These are phyloP conservation scores for Apocheima hispidaria DNA, from an alignment of 2,888 invertebrate species.

Conservation along the genomic window DNA sequence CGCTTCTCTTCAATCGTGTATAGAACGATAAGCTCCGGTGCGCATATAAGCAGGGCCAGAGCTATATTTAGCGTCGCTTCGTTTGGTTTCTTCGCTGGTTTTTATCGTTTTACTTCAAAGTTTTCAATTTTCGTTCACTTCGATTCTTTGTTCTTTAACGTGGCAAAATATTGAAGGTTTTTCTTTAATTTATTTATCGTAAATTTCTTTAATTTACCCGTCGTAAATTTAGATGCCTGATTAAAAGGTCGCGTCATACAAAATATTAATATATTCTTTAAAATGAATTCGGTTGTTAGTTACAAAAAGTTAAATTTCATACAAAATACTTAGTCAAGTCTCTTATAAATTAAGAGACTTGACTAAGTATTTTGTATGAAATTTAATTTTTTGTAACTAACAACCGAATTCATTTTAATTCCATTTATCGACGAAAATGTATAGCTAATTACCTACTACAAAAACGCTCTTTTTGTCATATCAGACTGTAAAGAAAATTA, in stretches of 20 bases:
- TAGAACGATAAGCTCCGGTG: conserved; percentile 79
- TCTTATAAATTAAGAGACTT: not conserved
- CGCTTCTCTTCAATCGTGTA: conserved; percentile 73
- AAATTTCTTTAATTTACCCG: no score
- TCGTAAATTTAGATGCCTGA: no score
- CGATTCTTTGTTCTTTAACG: not conserved
- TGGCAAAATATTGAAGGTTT: not conserved
- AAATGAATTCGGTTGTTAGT: no score
- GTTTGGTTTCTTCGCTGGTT: conserved; percentile 63
- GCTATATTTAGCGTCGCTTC: conserved; percentile 77
- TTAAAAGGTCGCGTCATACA: no score
- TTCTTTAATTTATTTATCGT: no score
- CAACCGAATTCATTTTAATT: conserved; percentile 7
- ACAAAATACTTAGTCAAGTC: not conserved
- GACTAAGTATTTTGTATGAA: not conserved
- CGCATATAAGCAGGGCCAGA: conserved; percentile 68
- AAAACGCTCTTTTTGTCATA: conserved; percentile 17
- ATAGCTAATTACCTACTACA: conserved; percentile 19
- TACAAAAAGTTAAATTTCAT: not conserved
- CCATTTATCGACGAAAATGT: conserved; percentile 2
- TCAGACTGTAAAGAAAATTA: conserved; percentile 19
- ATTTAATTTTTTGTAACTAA: not conserved
- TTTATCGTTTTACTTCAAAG: conserved; percentile 54
- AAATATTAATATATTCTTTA: no score
- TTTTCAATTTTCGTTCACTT: conserved; percentile 28